These are phyloP conservation scores for Ryuthela nishihirai DNA, from an alignment of 2,888 invertebrate species.

Conservation along the genomic window DNA sequence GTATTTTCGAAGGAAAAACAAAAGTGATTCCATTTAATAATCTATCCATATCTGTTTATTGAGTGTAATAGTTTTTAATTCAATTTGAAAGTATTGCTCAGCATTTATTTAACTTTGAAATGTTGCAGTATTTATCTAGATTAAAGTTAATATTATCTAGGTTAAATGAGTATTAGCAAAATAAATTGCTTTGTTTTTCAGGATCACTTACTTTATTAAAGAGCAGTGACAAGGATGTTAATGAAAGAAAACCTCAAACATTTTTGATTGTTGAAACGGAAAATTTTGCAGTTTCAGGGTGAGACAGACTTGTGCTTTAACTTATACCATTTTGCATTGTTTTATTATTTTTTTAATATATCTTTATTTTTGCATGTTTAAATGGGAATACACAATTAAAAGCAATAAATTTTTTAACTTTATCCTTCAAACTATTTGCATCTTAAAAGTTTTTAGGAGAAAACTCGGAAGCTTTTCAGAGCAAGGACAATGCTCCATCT, in stretches of 20 bases:
- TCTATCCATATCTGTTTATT: too few species aligned
- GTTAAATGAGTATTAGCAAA: not conserved
- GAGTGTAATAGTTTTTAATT: too few species aligned
- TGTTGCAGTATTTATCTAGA: not conserved
- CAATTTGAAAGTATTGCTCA: too few species aligned
- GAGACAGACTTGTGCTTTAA: constrained; percentile 3
- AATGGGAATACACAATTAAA: not conserved
- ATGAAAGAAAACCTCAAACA: constrained; percentile 46
- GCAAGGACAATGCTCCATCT: too few species aligned
- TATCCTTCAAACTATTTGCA: not conserved
- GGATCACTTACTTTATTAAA: constrained; percentile 47
- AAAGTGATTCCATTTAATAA: too few species aligned
- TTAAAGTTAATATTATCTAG: not conserved
- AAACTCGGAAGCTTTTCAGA: too few species aligned
- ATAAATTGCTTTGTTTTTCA: constrained; percentile 36
- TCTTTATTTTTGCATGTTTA: not conserved
- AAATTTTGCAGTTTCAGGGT: constrained; percentile 55
- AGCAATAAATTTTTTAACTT: not conserved
- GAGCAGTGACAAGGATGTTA: constrained; percentile 46
- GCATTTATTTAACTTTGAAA: too few species aligned
- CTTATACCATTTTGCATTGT: not conserved
- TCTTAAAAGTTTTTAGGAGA: too few species aligned
- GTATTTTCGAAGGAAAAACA: too few species aligned
- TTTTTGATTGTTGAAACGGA: constrained; percentile 50
- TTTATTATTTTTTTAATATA: not conserved